phyloP scores from a whole-genome alignment of 2,888 invertebrate genomes.

The Himalopsyche japonica region DNA sequence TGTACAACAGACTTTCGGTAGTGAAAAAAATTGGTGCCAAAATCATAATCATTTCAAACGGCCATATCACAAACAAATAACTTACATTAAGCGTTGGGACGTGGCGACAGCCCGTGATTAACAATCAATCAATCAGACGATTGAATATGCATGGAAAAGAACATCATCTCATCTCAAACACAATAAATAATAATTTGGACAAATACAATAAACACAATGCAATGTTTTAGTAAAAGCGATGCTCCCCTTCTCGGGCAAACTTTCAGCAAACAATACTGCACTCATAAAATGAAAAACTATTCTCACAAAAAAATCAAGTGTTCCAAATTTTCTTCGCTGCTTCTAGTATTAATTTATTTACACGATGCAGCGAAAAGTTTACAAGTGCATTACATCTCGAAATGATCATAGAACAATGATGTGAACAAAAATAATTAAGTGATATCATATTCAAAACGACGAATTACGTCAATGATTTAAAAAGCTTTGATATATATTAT shows the following conservation, averaged over 20 bases:
- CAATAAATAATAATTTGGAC: conserved; percentile 24
- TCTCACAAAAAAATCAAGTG: too few relatives aligned
- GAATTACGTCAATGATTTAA: too few relatives aligned
- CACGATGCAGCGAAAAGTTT: too few relatives aligned
- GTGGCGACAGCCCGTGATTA: conserved; percentile 28
- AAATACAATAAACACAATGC: conserved; percentile 8
- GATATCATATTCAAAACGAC: too few relatives aligned
- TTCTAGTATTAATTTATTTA: too few relatives aligned
- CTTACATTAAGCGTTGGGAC: conserved; percentile 40
- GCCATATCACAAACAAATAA: conserved; percentile 14
- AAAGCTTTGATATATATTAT: too few relatives aligned
- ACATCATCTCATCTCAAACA: conserved; percentile 35
- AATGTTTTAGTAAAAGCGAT: conserved; percentile 4
- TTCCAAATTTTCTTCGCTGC: too few relatives aligned
- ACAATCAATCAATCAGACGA: conserved; percentile 37
- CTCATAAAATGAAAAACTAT: background rate
- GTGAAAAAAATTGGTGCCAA: background rate
- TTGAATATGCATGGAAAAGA: conserved; percentile 39
- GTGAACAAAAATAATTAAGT: too few relatives aligned
- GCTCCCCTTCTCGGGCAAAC: background rate
- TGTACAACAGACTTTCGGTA: background rate
- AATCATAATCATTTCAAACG: conserved; percentile 2
- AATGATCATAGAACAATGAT: too few relatives aligned
- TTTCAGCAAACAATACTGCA: background rate
- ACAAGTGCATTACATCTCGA: too few relatives aligned